phyloP scores from a whole-genome alignment of 1,140 invertebrate species.

The Drosophila bocki region DNA sequence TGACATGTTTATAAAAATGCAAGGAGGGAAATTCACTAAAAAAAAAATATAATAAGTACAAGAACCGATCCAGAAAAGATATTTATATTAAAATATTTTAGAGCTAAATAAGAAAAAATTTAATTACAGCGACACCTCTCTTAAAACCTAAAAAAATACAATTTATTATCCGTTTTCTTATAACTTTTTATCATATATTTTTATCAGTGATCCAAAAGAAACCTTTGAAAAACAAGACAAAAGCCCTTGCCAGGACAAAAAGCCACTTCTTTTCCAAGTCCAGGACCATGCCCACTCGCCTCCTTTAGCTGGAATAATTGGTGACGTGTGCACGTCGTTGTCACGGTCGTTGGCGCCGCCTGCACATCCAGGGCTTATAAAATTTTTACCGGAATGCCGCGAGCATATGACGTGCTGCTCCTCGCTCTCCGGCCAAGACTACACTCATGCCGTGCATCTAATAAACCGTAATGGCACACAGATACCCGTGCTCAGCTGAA shows the following conservation, averaged over 20 bases:
- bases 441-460: slow-evolving; percentile 27
- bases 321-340: slow-evolving; percentile 67
- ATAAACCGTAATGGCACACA: slow-evolving; percentile 35
- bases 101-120: not conserved
- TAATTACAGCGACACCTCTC: too few species aligned
- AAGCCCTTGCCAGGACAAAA: slow-evolving; percentile 37
- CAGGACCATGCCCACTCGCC: slow-evolving; percentile 5
- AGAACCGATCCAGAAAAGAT: not conserved
- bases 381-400: slow-evolving; percentile 61
- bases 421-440: slow-evolving; percentile 4
- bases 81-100: not conserved
- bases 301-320: slow-evolving; percentile 59
- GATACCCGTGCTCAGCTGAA: slow-evolving; percentile 31
- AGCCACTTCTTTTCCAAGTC: slow-evolving; percentile 30
- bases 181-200: not conserved
- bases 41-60: not conserved
- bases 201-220: slow-evolving; percentile 16
- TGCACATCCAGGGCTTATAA: slow-evolving; percentile 74
- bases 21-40: slow-evolving; percentile 6
- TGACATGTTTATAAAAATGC: slow-evolving; percentile 75
- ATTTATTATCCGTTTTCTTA: not conserved
- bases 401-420: slow-evolving; percentile 8
- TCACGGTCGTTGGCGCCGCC: slow-evolving; percentile 62
- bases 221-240: slow-evolving; percentile 24
- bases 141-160: not conserved